Base-by-base conservation (phyloP, 2,888 invertebrate species). In the Euphydryas editha region DNA sequence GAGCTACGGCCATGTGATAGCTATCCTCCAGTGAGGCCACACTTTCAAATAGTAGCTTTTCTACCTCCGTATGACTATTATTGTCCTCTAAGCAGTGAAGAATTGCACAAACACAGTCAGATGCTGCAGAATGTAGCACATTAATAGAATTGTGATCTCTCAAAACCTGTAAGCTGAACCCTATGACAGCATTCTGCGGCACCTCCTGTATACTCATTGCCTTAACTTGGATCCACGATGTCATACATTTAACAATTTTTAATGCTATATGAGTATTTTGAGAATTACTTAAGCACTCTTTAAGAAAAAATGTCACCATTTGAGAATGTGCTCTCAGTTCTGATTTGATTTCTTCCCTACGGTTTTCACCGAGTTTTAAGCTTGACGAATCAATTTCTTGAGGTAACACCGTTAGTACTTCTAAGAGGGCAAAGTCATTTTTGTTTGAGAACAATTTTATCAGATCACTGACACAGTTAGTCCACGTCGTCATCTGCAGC, bases 401-500 rank as follows among this genome's bases (percentile, higher is more conserved):
- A 6, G 99, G 99, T 78, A 99, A 92, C 30, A 99, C 97, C 56
- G 97, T 98, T 73, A 99, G 93, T 74, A 99, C 95, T 94, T 99
- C 98, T 75, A 99, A 85, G 67, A 99, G 92, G 30, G 98, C 97
- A 94, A 96, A 96, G 73, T 97, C 93, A 78, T 95, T 95, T 70
- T 94, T 94, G 69, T 85, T 83, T 0, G 96, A 95, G 80, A 96
- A 97, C 81, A 95, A 95, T 79, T 95, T 95, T 44, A 99, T 95
- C 71, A 99, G 90, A 84, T 98, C 98, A 78, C 95, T 92, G 58
- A 98, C 95, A 54, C 99, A 98, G 81, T 96, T 95, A 77, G 96
- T 96, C 99, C 99, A 99, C 0, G 96, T 89, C 17, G 96, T 95
- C 97, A 99, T 98, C 87, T 99, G 97, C 59, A 99, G 92, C 5